A percentile compares a stretch with the other conserved stretches of the same genome.
Evolutionary conservation across 2,888 invertebrate genomes (phyloP).

Genomic region (Leptopterna dolabrata): DNA sequence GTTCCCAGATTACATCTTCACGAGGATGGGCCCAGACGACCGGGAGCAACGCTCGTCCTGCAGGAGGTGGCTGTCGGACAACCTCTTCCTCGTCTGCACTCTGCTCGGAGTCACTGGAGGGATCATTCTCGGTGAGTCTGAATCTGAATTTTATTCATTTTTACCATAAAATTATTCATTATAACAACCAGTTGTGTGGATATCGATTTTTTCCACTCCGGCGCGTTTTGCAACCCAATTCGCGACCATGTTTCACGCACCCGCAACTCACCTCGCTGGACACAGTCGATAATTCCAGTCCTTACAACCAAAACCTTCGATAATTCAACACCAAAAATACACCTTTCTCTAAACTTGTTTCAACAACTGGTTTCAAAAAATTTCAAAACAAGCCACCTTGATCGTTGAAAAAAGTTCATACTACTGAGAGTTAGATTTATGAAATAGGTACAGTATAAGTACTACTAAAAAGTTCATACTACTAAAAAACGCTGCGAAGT

Average conservation of each 20-base stretch:
- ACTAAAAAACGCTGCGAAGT: too few species aligned
- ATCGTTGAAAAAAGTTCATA: too few species aligned
- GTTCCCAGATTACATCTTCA: conserved; percentile 84
- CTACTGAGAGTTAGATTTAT: too few species aligned
- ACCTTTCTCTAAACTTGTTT: too few species aligned
- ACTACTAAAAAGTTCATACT: too few species aligned
- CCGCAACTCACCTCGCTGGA: not conserved
- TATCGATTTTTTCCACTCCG: not conserved
- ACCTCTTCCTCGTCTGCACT: conserved; percentile 82
- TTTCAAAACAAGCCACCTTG: too few species aligned
- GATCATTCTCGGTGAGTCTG: conserved; percentile 75
- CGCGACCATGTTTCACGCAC: not conserved
- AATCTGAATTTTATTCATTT: not conserved
- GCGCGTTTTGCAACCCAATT: not conserved
- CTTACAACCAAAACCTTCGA: too few species aligned
- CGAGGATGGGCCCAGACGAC: conserved; percentile 77
- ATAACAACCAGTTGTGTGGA: not conserved
- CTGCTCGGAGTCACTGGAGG: conserved; percentile 83
- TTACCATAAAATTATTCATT: too few species aligned
- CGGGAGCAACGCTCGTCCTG: conserved; percentile 63
- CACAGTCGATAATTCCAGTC: too few species aligned
- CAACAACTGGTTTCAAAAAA: too few species aligned
- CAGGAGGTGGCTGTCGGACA: conserved; percentile 75
- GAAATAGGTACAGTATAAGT: too few species aligned
- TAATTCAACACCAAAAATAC: too few species aligned